Conservation (phyloP, 2,113 vertebrate species). For the Heterocephalus glaber region DNA sequence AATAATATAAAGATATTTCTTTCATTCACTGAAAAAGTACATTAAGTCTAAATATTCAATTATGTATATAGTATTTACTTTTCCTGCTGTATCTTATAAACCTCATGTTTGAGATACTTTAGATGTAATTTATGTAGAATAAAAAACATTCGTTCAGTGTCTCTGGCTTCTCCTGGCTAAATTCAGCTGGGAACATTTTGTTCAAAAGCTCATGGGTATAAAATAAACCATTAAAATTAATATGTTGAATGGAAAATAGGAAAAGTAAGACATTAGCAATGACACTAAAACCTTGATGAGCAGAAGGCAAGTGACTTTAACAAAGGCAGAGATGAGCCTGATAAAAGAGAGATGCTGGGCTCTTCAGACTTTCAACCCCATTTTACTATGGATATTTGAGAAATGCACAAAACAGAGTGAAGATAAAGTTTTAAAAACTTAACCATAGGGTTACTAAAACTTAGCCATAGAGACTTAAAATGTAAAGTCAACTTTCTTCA, state of each 20-base stretch:
- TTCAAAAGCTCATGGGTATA: background rate
- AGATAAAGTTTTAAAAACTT: background rate
- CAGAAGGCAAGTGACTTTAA: background rate
- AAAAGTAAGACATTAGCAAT: background rate
- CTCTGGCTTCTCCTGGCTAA: background rate
- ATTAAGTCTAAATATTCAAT: background rate
- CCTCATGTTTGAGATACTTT: background rate
- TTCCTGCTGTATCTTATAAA: background rate
- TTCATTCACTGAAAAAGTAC: background rate
- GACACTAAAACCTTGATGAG: background rate
- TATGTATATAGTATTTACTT: background rate
- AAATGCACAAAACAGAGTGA: background rate
- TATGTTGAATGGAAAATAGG: background rate
- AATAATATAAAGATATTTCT: background rate
- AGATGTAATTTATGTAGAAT: background rate
- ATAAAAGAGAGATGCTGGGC: background rate
- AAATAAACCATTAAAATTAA: slow-evolving; percentile 22
- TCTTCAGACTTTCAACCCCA: accelerated
- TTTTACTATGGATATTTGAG: background rate
- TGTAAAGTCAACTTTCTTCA: background rate
- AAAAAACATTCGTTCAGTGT: background rate
- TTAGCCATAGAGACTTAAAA: background rate
- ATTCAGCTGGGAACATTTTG: background rate
- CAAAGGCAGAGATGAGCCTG: background rate
- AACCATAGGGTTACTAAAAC: background rate